Percentiles rank a stretch among this genome's conserved stretches.
These are phyloP conservation scores for Pimpla rufipes DNA, from an alignment of 2,888 invertebrate genomes.

Conservation along the genomic window DNA sequence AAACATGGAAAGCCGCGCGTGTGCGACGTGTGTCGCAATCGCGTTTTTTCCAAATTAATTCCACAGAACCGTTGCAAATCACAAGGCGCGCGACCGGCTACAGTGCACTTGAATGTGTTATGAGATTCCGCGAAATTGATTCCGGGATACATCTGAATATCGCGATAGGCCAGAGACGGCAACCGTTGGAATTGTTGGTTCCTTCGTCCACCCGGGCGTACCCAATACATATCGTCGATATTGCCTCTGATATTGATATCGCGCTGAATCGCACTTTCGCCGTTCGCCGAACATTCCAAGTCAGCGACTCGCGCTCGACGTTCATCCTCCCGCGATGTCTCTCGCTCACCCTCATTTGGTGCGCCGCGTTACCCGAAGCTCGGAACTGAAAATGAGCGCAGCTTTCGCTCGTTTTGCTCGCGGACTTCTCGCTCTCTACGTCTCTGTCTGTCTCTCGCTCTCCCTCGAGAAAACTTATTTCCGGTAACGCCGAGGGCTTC, in stretches of 20 bases:
- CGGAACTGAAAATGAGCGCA: slow-evolving; percentile 15
- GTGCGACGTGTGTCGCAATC: not conserved
- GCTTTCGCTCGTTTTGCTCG: slow-evolving; percentile 38
- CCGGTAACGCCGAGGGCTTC: slow-evolving; percentile 75
- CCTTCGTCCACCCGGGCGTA: not conserved
- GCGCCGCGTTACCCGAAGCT: slow-evolving; percentile 20
- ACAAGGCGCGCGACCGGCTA: not conserved
- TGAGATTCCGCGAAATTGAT: not conserved
- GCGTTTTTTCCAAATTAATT: not conserved
- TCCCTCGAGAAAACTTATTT: slow-evolving; percentile 72
- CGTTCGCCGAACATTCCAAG: slow-evolving; percentile 2
- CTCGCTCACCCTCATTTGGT: slow-evolving; percentile 20
- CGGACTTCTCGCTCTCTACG: slow-evolving; percentile 3
- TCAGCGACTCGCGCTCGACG: slow-evolving; percentile 2
- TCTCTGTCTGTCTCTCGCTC: not conserved
- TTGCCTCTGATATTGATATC: slow-evolving; percentile 30
- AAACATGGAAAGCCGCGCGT: too few species aligned
- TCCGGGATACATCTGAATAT: not conserved
- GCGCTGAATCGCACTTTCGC: not conserved
- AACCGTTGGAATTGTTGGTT: not conserved
- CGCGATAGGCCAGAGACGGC: not conserved
- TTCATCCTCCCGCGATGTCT: not conserved
- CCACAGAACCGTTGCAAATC: not conserved
- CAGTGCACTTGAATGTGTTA: not conserved
- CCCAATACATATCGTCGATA: slow-evolving; percentile 19